Conservation (phyloP, 2,113 vertebrate genomes). For the Butastur rufipennis region DNA sequence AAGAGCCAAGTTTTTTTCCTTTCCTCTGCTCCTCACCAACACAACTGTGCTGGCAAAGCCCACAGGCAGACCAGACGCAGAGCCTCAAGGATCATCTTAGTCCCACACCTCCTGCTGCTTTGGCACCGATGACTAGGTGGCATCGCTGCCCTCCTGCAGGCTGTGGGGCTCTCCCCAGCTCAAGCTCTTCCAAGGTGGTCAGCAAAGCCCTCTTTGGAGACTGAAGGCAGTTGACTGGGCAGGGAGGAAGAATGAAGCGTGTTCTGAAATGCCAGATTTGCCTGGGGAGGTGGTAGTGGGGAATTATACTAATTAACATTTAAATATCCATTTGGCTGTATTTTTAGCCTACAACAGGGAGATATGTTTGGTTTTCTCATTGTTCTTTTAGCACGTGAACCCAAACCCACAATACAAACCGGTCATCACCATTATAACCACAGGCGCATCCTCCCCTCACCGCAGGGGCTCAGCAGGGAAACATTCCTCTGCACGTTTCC, state of each 20-base stretch:
- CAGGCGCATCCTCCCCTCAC: not conserved
- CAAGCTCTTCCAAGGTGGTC: not conserved
- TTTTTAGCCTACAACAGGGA: not conserved
- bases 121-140: too few relatives aligned
- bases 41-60: not conserved
- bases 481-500: not conserved
- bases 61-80: not conserved
- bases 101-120: not conserved
- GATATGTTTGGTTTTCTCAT: accelerated
- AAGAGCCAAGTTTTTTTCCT: not conserved
- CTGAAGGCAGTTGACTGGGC: not conserved
- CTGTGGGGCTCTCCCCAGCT: accelerated
- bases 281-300: not conserved
- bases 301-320: not conserved
- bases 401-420: not conserved
- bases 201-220: not conserved
- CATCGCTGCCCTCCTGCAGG: not conserved
- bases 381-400: not conserved
- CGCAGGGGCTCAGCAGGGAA: not conserved
- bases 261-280: not conserved
- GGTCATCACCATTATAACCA: not conserved
- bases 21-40: not conserved
- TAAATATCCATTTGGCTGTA: not conserved
- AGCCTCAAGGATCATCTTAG: not conserved
- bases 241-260: not conserved